Base-by-base conservation (phyloP, 2,888 invertebrate species). In the Protonemura montana region DNA sequence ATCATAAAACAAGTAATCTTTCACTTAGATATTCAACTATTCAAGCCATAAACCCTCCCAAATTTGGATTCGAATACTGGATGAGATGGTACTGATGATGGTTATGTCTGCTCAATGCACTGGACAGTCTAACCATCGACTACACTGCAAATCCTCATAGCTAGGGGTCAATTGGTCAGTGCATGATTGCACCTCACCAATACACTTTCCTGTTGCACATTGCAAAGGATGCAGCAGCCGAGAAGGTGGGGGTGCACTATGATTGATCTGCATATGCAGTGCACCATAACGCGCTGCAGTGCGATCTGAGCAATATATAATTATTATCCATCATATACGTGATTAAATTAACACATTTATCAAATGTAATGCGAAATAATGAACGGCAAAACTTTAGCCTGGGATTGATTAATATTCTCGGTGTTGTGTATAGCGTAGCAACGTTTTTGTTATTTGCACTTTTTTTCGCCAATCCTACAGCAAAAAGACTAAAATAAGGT, bases 311-410 rank as follows among this genome's bases (percentile, higher is more conserved):
- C 13, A 78, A 78, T 28, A 13, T 81, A 81, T 81, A 81, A 81
- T 81, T 81, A 81, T 81, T 81, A 29, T 29, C 28, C 81, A 81
- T 81, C 81, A 81, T 21, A 59, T 81, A 81, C 30, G 81, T 81
- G 81, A 81, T 81, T 81, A 81, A 81, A 81, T 81, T 81, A 81
- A 81, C 81, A 81, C 81, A 81, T 81, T 29, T 81, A 81, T 81
- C 81, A 81, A 28, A 81, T 30, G 81, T 81, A 81, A 81, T 81
- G 81, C 30, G 30, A 28, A 81, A 29, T 81, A 81, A 81, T 81
- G 81, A 81, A 81, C 29, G 81, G 78, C 78, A 78, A 7, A 26
- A 27, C 26, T 78, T 7, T 78, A 80, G 80, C 27, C 28, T 21
- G 21, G 35, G 80, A 80, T 27, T 80, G 80, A 80, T 80, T 80